Base-by-base conservation (phyloP, 2,113 vertebrate species). In the Atherinomorus stipes region DNA sequence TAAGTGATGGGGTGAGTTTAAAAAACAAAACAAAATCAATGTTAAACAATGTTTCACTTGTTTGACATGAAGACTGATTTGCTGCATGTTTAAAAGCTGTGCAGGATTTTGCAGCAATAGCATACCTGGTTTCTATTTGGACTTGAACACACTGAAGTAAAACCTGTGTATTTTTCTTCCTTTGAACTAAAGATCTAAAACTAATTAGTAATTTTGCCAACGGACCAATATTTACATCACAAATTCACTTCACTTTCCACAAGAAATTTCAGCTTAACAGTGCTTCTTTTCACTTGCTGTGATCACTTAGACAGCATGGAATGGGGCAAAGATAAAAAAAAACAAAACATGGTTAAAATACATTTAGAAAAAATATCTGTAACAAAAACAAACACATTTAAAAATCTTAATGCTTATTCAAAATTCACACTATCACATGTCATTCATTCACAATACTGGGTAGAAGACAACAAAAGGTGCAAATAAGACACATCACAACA, bases 401-500 rank as follows among this genome's bases (percentile, higher is more conserved):
- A 70, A 76, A 83, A 78, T 69, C 71, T 4, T 63, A 87, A 79
- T 88, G 83, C 88, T 85, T 65, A 54, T 62, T 67, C 50, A 28
- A 66, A 70, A 63, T 65, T 78, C 58, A 84, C 61, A 61, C 57
- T 26, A 69, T 79, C 44, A 68, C 68, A 66, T 47, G 56, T 80
- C 85, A 79, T 50, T 91, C 87, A 78, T 88, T 87, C 85, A 91
- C 88, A 90, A 90, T 71, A 89, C 81, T 85, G 74, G 84, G 75
- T 64, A 84, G 54, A 25, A 67, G 50, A 79, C n/a, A 51, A 64
- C 51, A 57, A 74, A 85, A 84, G 53, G 75, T 89, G 87, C 79
- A 87, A 90, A 81, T 37, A 69, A 74, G 2, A 83, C 72, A 76
- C 59, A 54, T 68, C 52, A 76, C 26, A 73, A 50, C 38, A 52